These are phyloP conservation scores for Malurus cyaneus DNA, from an alignment of 2,113 vertebrate species.

Conservation along the genomic window DNA sequence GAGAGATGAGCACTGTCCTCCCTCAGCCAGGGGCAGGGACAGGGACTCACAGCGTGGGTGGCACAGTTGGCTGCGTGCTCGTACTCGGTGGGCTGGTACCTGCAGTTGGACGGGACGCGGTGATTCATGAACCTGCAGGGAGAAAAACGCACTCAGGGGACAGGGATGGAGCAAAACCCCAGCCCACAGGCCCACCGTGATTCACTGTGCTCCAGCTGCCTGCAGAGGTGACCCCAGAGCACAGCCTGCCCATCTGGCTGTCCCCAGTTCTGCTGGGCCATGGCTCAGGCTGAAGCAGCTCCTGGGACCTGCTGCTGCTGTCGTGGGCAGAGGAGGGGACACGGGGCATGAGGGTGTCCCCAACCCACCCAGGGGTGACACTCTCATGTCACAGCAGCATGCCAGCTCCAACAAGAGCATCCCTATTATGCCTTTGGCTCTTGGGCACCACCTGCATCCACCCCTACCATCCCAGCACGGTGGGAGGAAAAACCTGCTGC, in stretches of 20 bases:
- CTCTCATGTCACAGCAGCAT: neutral
- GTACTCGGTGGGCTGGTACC: constrained; percentile 93
- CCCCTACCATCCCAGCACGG: neutral
- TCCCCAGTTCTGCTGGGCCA: neutral
- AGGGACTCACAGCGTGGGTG: constrained; percentile 88
- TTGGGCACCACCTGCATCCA: neutral
- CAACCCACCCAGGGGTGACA: accelerated
- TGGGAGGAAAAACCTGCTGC: accelerated
- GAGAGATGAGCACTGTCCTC: neutral
- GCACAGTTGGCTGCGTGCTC: constrained; percentile 94
- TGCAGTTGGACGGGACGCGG: constrained; percentile 84
- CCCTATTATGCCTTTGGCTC: neutral
- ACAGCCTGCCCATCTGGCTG: neutral
- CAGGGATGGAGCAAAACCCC: accelerated
- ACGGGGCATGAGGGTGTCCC: no score
- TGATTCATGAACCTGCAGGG: constrained; percentile 93
- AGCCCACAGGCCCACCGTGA: neutral
- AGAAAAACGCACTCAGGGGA: neutral
- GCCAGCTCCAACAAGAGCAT: neutral
- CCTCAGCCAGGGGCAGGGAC: neutral
- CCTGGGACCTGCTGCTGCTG: neutral
- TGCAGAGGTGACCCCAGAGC: neutral
- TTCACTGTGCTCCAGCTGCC: neutral
- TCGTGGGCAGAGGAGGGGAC: neutral
- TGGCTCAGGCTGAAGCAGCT: neutral